Evolutionary conservation across 2,797 vertebrate genomes (phyloP).

Genomic region (Acanthurus tractus): DNA sequence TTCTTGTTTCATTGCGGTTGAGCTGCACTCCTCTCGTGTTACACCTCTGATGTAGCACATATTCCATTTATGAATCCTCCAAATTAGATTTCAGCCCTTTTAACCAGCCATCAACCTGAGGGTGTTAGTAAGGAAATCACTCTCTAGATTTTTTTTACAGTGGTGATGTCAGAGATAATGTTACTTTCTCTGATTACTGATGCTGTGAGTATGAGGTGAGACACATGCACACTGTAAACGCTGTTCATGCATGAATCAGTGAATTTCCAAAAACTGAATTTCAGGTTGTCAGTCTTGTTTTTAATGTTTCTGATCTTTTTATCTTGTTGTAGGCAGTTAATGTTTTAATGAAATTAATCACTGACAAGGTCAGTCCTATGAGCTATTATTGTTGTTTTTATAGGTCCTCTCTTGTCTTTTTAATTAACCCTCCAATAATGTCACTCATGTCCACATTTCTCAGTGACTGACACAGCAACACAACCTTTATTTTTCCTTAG

Average conservation of each 20-base stretch:
- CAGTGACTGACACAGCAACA: background rate
- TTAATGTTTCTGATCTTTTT: background rate
- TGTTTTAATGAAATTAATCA: constrained; percentile 8
- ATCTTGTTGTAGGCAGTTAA: background rate
- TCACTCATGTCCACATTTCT: background rate
- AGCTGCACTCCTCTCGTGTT: constrained; percentile 56
- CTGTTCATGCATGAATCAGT: background rate
- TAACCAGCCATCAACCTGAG: constrained; percentile 55
- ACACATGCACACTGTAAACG: background rate
- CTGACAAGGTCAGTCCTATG: background rate
- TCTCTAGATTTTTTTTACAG: background rate
- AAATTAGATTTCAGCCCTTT: constrained; percentile 72
- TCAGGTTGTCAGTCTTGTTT: background rate
- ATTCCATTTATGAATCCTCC: constrained; percentile 58
- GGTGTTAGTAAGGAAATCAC: constrained; percentile 31
- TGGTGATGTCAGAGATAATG: constrained; percentile 26
- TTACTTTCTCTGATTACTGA: constrained; percentile 22
- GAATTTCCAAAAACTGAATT: background rate
- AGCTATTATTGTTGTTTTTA: constrained; percentile 2
- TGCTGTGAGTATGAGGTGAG: background rate
- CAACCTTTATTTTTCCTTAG: too few species aligned
- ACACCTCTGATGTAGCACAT: constrained; percentile 51
- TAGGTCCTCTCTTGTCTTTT: background rate
- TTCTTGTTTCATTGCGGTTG: background rate
- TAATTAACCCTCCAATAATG: constrained; percentile 1